Percentiles rank a stretch among this genome's conserved stretches.
Conservation (phyloP, 64 coral and sea anemone species). For the Dendrophyllia cribrosa region DNA sequence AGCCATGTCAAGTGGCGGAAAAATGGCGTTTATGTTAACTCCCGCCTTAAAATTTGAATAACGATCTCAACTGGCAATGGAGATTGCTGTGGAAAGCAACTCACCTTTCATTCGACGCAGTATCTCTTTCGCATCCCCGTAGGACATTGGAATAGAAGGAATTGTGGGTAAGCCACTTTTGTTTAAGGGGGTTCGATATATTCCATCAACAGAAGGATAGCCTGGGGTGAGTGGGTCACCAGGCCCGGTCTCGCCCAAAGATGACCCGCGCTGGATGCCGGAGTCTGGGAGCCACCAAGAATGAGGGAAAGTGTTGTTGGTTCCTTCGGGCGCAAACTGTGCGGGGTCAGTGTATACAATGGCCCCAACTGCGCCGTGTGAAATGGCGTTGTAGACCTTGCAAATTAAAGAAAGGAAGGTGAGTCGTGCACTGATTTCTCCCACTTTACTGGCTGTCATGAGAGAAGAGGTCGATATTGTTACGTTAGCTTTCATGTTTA, state of each 20-base stretch:
- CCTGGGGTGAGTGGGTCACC: conserved; percentile 78
- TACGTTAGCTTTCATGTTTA: too few species aligned
- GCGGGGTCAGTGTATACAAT: conserved; percentile 81
- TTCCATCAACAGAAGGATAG: conserved; percentile 70
- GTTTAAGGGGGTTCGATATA: conserved; percentile 47
- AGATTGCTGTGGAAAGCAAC: too few species aligned
- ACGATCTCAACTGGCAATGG: too few species aligned
- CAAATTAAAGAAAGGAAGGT: not conserved
- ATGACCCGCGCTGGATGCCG: conserved; percentile 72
- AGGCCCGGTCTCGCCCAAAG: conserved; percentile 18
- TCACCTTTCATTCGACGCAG: conserved; percentile 21
- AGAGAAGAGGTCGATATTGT: too few species aligned
- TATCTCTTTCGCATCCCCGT: conserved; percentile 66
- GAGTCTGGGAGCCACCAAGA: conserved; percentile 86
- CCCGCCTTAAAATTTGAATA: too few species aligned
- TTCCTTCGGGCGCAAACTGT: conserved; percentile 82
- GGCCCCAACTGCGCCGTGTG: conserved; percentile 67
- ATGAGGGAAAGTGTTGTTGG: conserved; percentile 69
- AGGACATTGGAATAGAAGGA: conserved; percentile 63
- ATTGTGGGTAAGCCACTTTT: conserved; percentile 39
- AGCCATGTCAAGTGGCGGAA: too few species aligned
- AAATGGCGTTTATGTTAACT: too few species aligned
- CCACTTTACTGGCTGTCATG: too few species aligned
- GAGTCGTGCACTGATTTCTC: not conserved
- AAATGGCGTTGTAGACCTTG: conserved; percentile 48